A percentile compares a stretch with the other conserved stretches of the same genome.
phyloP scores from a whole-genome alignment of 1,140 invertebrate genomes.

The Orius insidiosus region DNA sequence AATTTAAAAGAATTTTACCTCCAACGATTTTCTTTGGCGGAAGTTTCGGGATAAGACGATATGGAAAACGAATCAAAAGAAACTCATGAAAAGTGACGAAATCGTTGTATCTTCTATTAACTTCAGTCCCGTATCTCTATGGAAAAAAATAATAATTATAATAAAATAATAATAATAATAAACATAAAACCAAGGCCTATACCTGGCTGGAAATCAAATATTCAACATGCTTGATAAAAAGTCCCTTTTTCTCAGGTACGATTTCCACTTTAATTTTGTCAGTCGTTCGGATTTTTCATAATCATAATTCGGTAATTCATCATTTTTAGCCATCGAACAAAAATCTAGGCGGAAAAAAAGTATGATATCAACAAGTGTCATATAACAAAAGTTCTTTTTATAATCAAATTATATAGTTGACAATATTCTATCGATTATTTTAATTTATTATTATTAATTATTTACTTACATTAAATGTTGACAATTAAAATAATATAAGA shows the following conservation, averaged over 20 bases:
- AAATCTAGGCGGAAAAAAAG: too few species aligned
- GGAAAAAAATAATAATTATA: conserved; percentile 15
- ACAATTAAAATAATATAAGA: too few species aligned
- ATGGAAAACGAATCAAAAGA: conserved; percentile 57
- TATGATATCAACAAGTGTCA: background rate
- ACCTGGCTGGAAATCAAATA: conserved; percentile 55
- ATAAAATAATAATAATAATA: background rate
- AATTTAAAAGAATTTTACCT: too few species aligned
- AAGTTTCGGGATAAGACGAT: conserved; percentile 55
- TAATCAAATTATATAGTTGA: too few species aligned
- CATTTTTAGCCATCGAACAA: conserved; percentile 13
- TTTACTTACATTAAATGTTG: too few species aligned
- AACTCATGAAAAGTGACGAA: conserved; percentile 62
- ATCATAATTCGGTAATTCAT: conserved; percentile 1
- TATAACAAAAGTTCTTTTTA: too few species aligned
- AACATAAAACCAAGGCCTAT: conserved; percentile 15
- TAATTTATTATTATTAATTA: too few species aligned
- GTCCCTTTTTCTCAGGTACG: conserved; percentile 67
- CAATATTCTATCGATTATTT: too few species aligned
- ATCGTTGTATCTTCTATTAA: conserved; percentile 64
- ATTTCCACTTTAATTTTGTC: conserved; percentile 51
- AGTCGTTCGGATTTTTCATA: conserved; percentile 22
- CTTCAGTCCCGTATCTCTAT: conserved; percentile 44
- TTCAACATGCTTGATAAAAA: conserved; percentile 70
- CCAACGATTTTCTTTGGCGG: conserved; percentile 61